Evolutionary conservation across 2,113 vertebrate species (phyloP).

Genomic region (Phoenicopterus ruber): DNA sequence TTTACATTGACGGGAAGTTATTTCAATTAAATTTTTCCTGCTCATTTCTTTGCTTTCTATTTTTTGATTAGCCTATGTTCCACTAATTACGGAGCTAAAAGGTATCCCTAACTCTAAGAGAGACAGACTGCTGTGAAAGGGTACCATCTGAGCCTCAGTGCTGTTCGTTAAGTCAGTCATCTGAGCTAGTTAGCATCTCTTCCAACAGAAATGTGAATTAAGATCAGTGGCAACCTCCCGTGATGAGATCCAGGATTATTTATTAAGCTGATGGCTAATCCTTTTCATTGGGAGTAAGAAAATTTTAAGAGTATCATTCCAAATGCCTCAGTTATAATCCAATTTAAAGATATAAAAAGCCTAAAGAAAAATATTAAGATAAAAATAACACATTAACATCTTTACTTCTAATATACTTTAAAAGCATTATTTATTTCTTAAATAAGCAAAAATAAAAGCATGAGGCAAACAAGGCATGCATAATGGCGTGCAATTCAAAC

Average conservation of each 20-base stretch:
- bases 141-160: neutral
- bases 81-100: neutral
- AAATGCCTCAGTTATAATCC: neutral
- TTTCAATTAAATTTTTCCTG: neutral
- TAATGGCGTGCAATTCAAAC: neutral
- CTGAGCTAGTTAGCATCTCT: neutral
- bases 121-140: neutral
- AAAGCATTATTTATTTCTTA: neutral
- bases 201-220: neutral
- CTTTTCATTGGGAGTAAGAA: neutral
- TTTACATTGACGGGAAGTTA: neutral
- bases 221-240: neutral
- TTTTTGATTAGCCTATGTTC: neutral
- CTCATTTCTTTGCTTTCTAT: neutral
- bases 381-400: neutral
- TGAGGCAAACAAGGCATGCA: neutral
- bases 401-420: neutral
- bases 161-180: neutral
- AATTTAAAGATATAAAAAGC: neutral
- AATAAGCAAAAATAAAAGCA: neutral
- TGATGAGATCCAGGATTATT: constrained; percentile 4
- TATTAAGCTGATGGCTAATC: neutral
- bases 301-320: neutral
- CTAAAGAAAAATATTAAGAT: neutral
- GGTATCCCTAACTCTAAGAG: neutral